Conservation (phyloP, 2,113 vertebrate genomes). For the Panthera tigris region DNA sequence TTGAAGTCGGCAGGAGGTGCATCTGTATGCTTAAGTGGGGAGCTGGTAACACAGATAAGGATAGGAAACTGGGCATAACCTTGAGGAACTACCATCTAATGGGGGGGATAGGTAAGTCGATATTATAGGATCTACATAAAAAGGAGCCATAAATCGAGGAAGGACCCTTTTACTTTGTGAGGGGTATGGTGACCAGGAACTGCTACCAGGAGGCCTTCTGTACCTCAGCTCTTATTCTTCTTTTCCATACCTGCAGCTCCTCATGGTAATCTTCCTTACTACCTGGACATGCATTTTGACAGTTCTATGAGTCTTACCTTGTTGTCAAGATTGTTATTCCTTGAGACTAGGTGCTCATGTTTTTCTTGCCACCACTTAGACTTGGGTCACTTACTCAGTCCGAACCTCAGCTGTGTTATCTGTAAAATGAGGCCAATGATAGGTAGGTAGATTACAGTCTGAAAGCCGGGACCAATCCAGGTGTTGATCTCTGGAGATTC, state of each 20-base stretch:
- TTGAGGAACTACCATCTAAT: conserved; percentile 24
- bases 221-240: neutral
- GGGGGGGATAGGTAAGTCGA: neutral
- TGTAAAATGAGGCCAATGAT: conserved; percentile 15
- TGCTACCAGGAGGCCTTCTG: neutral
- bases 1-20: neutral
- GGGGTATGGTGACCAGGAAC: neutral
- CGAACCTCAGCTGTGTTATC: neutral
- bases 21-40: neutral
- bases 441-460: neutral
- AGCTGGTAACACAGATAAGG: neutral
- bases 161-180: neutral
- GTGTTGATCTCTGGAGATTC: neutral
- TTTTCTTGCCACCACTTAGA: neutral
- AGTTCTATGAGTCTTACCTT: conserved; percentile 18
- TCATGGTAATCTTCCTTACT: neutral
- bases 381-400: neutral
- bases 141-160: neutral
- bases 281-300: neutral
- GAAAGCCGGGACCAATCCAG: neutral
- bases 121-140: neutral
- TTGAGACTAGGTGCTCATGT: neutral
- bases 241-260: neutral
- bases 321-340: neutral
- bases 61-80: neutral